These are phyloP conservation scores for Tympanoctomys barrerae DNA, from an alignment of 2,797 vertebrate genomes.

Conservation along the genomic window DNA sequence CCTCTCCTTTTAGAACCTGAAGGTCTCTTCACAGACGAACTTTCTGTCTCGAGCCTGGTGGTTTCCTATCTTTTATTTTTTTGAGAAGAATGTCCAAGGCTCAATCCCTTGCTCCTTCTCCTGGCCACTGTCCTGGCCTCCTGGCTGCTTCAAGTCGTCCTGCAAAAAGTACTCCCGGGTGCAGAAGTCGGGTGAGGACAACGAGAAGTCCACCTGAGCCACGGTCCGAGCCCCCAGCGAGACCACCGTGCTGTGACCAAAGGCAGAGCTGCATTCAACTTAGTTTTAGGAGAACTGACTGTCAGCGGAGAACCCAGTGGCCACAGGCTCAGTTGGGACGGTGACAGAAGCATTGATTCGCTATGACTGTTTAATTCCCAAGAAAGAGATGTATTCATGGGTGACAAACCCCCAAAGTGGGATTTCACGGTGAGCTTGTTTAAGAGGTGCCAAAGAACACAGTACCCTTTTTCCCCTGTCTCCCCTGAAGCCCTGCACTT, in stretches of 20 bases:
- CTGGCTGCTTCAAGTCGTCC: conserved; percentile 96
- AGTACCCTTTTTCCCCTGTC: conserved; percentile 51
- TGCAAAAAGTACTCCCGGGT: conserved; percentile 98
- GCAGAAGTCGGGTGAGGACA: conserved; percentile 92
- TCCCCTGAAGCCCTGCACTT: conserved; percentile 58
- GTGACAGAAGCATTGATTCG: conserved; percentile 69
- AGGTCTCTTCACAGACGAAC: conserved; percentile 94
- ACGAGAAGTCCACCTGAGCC: conserved; percentile 90
- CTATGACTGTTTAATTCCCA: conserved; percentile 73
- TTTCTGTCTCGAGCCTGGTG: conserved; percentile 98
- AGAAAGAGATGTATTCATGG: conserved; percentile 65
- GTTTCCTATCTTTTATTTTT: conserved; percentile 98
- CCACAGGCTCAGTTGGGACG: conserved; percentile 83
- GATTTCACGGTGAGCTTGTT: conserved; percentile 74
- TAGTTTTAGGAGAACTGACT: conserved; percentile 81
- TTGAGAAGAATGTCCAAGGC: conserved; percentile 97
- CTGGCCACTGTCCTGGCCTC: conserved; percentile 96
- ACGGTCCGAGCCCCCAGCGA: background rate
- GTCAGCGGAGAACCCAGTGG: conserved; percentile 87
- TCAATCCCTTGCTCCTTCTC: conserved; percentile 96
- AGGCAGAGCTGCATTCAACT: conserved; percentile 76
- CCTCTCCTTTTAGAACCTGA: conserved; percentile 91
- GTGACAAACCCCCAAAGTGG: conserved; percentile 78
- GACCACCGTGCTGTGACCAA: conserved; percentile 87
- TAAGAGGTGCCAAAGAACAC: conserved; percentile 86